Evolutionary conservation across 2,113 vertebrate species (phyloP).

Genomic region (Diadophis punctatus): DNA sequence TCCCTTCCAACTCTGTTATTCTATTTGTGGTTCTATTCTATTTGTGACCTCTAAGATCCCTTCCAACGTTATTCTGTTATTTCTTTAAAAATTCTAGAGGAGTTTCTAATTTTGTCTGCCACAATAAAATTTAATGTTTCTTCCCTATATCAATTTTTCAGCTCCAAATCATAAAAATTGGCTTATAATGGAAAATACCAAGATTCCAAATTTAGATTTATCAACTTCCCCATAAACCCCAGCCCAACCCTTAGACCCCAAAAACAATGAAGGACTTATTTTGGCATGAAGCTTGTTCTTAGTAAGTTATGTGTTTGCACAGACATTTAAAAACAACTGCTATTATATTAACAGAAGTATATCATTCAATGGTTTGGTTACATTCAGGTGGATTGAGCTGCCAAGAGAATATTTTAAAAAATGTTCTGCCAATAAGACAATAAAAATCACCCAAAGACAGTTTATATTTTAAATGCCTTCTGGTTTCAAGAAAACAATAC

Average conservation of each 20-base stretch:
- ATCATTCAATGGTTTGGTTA: neutral
- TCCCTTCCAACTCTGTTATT: neutral
- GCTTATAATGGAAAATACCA: neutral
- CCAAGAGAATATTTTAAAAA: neutral
- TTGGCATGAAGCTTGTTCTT: neutral
- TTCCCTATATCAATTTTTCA: neutral
- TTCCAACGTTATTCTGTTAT: neutral
- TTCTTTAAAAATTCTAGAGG: neutral
- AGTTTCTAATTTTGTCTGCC: neutral
- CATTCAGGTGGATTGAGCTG: neutral
- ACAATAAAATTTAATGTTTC: neutral
- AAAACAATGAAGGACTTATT: neutral
- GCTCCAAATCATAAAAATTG: neutral
- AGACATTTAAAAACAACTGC: neutral
- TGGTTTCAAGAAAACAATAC: constrained; percentile 55
- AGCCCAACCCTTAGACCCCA: neutral
- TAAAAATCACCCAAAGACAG: constrained; percentile 43
- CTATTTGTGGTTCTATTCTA: too few relatives aligned
- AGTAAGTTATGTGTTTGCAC: neutral
- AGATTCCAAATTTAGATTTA: neutral
- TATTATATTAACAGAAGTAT: neutral
- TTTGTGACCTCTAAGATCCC: neutral
- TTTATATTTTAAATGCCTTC: constrained; percentile 44
- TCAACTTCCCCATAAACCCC: neutral
- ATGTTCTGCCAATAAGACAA: constrained; percentile 32